Conservation (phyloP, 2,888 invertebrate species). For the Calameuta filiformis region DNA sequence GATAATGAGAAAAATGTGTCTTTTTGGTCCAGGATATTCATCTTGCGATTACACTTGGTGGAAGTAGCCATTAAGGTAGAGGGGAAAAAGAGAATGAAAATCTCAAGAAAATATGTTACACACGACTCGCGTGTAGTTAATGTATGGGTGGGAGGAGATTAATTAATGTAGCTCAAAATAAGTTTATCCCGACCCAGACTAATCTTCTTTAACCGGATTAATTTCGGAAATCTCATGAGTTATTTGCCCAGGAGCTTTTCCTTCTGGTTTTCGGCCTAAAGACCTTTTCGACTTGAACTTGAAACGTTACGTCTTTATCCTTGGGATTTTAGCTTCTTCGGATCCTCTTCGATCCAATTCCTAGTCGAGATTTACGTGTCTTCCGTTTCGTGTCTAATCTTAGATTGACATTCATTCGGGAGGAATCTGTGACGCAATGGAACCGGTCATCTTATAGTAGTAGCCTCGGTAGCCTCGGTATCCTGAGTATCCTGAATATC, state of each 20-base stretch:
- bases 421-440: too few species aligned
- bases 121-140: too few species aligned
- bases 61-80: background rate
- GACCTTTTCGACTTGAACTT: background rate
- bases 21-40: background rate
- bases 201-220: background rate
- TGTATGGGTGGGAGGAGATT: too few species aligned
- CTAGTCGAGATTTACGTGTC: background rate
- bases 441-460: too few species aligned
- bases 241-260: background rate
- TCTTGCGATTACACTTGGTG: background rate
- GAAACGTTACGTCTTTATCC: background rate
- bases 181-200: background rate
- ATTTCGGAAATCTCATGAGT: background rate
- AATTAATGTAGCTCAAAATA: background rate
- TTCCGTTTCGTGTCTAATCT: background rate
- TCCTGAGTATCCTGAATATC: too few species aligned
- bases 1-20: background rate
- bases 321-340: background rate
- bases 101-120: too few species aligned
- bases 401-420: background rate
- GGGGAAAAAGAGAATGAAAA: background rate
- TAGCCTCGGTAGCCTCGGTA: too few species aligned
- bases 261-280: background rate
- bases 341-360: background rate